Evolutionary conservation across 2,113 vertebrate species (phyloP).

Genomic region (Corapipo altera): DNA sequence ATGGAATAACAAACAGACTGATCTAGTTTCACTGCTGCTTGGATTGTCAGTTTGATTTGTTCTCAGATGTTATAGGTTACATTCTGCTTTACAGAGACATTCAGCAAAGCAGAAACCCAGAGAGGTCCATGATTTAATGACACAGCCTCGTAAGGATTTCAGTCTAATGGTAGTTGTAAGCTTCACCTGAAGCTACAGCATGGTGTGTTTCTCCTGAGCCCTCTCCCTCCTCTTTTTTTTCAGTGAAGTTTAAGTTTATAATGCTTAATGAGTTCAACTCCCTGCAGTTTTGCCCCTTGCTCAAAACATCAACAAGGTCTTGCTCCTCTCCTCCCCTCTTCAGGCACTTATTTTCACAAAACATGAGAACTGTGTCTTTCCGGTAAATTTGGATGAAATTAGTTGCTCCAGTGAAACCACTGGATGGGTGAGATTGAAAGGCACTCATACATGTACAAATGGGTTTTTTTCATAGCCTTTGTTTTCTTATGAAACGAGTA

Average conservation of each 20-base stretch:
- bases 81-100: not conserved
- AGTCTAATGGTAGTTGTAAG: not conserved
- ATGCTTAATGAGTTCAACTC: not conserved
- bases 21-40: slow-evolving; percentile 37
- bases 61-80: slow-evolving; percentile 35
- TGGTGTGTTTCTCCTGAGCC: not conserved
- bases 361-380: not conserved
- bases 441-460: not conserved
- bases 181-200: not conserved
- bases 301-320: not conserved
- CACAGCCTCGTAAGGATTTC: not conserved
- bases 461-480: not conserved
- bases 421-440: not conserved
- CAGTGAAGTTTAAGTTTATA: not conserved
- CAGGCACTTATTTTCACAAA: not conserved
- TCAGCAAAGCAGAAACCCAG: slow-evolving; percentile 7
- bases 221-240: no score
- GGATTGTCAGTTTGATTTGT: slow-evolving; percentile 42
- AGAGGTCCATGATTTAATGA: not conserved
- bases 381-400: not conserved
- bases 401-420: not conserved
- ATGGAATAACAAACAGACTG: slow-evolving; percentile 26
- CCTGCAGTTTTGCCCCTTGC: not conserved
- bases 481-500: not conserved
- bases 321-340: not conserved